A percentile compares a stretch with the other conserved stretches of the same genome.
Evolutionary conservation across 1,140 invertebrate species (phyloP).

Genomic region (Matsumurasca onukii): DNA sequence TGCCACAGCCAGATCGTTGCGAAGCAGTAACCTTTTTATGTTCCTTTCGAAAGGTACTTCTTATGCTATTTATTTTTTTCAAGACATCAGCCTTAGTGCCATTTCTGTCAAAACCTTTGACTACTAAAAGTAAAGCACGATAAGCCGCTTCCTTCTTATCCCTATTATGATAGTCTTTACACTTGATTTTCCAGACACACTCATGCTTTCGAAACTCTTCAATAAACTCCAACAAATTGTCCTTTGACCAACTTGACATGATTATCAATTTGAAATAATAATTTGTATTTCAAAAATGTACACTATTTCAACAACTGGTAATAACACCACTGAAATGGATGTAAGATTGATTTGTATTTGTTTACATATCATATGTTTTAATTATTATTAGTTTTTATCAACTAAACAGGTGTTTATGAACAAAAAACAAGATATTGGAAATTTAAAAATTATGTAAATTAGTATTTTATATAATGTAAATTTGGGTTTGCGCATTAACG

Average conservation of each 20-base stretch:
- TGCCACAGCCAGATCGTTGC: neutral
- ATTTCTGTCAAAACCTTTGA: neutral
- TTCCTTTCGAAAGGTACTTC: neutral
- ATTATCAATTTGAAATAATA: no score
- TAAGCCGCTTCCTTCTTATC: neutral
- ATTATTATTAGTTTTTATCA: no score
- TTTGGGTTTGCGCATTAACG: no score
- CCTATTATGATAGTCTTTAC: neutral
- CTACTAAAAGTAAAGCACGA: neutral
- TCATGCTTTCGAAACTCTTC: conserved; percentile 1
- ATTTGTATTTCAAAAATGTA: no score
- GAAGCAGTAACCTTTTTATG: neutral
- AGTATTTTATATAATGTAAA: no score
- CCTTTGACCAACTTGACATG: neutral
- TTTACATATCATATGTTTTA: no score
- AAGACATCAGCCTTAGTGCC: neutral
- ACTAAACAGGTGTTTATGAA: no score
- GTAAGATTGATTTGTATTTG: no score
- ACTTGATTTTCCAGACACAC: neutral
- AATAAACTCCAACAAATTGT: neutral
- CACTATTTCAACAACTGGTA: no score
- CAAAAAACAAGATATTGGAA: no score
- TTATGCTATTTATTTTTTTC: conserved; percentile 2
- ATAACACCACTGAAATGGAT: no score
- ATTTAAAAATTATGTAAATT: no score